Percentiles rank a stretch among this genome's conserved stretches.
Conservation (phyloP, 2,888 invertebrate species). For the Sinodicranocentrus sp. region DNA sequence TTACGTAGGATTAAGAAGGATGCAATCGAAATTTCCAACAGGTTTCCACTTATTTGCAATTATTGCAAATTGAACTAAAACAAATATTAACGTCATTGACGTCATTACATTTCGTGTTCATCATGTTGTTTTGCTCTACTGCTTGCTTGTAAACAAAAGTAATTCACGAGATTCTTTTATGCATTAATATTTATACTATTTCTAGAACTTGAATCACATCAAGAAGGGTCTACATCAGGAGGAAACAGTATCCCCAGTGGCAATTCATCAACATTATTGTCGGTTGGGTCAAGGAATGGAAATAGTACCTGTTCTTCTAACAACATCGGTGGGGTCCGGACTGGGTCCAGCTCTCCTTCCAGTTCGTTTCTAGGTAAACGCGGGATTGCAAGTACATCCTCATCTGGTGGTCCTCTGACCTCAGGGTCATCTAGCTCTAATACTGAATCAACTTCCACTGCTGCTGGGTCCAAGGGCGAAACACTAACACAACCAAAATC, state of each 20-base stretch:
- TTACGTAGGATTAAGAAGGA: no score
- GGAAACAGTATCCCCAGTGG: not conserved
- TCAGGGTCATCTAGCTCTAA: slow-evolving; percentile 45
- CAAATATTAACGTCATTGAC: no score
- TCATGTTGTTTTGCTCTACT: no score
- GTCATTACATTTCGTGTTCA: no score
- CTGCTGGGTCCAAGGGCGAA: slow-evolving; percentile 53
- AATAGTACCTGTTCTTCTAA: slow-evolving; percentile 11
- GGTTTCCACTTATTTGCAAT: no score
- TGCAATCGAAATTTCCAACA: no score
- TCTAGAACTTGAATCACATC: not conserved
- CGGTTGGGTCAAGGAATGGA: slow-evolving; percentile 57
- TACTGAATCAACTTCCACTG: slow-evolving; percentile 12
- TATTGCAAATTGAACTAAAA: no score
- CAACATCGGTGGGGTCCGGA: slow-evolving; percentile 41
- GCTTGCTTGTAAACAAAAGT: no score
- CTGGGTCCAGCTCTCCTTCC: slow-evolving; percentile 52
- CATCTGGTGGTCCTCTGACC: slow-evolving; percentile 61
- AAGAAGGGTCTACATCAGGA: not conserved
- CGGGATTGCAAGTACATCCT: slow-evolving; percentile 26
- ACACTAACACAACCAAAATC: no score
- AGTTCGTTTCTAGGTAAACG: slow-evolving; percentile 43
- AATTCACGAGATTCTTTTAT: no score
- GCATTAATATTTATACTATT: no score
- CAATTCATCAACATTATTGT: slow-evolving; percentile 7